A percentile compares a stretch with the other conserved stretches of the same genome.
Conservation (phyloP, 2,888 invertebrate genomes). For the Xylota segnis region DNA sequence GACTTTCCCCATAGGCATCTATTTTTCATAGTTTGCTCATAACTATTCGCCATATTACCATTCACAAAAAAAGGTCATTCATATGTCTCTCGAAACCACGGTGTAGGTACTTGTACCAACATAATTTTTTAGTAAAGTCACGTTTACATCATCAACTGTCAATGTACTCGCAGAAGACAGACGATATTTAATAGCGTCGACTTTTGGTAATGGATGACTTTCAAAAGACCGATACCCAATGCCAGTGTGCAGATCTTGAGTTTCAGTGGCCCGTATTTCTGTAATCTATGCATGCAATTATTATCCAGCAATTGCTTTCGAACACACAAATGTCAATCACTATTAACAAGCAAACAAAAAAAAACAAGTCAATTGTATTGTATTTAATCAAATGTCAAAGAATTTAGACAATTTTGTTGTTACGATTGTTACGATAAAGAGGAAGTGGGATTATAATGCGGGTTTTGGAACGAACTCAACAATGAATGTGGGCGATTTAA, state of each 20-base stretch:
- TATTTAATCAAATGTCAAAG: conserved; percentile 65
- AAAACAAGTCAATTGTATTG: conserved; percentile 43
- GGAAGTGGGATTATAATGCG: conserved; percentile 48
- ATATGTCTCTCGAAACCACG: conserved; percentile 29
- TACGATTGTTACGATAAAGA: conserved; percentile 14
- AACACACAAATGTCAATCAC: conserved; percentile 56
- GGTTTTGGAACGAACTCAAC: conserved; percentile 12
- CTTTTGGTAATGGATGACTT: conserved; percentile 25
- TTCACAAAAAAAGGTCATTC: conserved; percentile 62
- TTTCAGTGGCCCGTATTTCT: conserved; percentile 49
- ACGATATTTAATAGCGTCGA: conserved; percentile 9
- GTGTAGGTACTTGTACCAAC: conserved; percentile 45
- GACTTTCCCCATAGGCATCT: too few relatives aligned
- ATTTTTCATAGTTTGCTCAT: neutral
- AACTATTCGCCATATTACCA: conserved; percentile 20
- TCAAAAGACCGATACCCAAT: neutral
- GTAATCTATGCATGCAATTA: conserved; percentile 47
- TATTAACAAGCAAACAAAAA: conserved; percentile 35
- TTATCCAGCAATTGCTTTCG: conserved; percentile 43
- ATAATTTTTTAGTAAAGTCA: conserved; percentile 62
- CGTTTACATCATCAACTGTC: conserved; percentile 67
- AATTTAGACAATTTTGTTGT: conserved; percentile 52
- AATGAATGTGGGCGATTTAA: conserved; percentile 34
- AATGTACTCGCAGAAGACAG: conserved; percentile 21
- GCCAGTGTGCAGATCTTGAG: conserved; percentile 2